phyloP scores from a whole-genome alignment of 2,797 vertebrate genomes.

The Sus cebifrons region DNA sequence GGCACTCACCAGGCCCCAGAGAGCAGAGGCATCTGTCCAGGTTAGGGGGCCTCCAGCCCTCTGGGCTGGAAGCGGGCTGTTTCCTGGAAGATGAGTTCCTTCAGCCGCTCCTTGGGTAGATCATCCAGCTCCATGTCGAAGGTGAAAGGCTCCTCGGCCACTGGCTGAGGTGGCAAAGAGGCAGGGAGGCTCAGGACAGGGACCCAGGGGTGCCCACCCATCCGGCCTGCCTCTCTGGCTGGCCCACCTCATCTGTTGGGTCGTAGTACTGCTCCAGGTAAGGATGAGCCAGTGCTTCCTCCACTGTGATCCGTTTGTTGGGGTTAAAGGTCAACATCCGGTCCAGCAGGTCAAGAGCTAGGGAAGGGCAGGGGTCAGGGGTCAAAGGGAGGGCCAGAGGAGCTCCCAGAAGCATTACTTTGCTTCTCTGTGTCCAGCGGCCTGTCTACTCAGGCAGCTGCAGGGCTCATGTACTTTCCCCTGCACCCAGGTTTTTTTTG shows the following conservation, averaged over 20 bases:
- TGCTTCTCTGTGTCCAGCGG: background rate
- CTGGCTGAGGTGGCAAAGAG: constrained; percentile 89
- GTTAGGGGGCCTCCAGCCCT: constrained; percentile 91
- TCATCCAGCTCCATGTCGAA: constrained; percentile 96
- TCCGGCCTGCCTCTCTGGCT: background rate
- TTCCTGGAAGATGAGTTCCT: constrained; percentile 96
- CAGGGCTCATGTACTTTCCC: background rate
- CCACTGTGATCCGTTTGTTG: constrained; percentile 95
- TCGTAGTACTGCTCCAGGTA: constrained; percentile 98
- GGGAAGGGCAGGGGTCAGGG: background rate
- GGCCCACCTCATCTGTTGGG: constrained; percentile 90
- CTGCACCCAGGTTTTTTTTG: background rate
- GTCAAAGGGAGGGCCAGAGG: background rate
- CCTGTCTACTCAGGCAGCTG: background rate
- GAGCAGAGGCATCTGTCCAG: constrained; percentile 53
- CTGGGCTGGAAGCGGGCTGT: constrained; percentile 94
- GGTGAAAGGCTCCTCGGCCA: constrained; percentile 95
- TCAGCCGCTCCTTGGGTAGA: constrained; percentile 95
- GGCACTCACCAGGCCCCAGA: constrained; percentile 78
- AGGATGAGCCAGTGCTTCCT: constrained; percentile 95
- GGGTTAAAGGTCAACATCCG: constrained; percentile 97
- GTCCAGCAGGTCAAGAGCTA: constrained; percentile 94
- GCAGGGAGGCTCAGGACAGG: background rate
- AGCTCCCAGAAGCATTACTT: background rate
- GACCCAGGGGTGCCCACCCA: background rate